phyloP scores from a whole-genome alignment of 2,113 vertebrate genomes.

The Amphilophus citrinellus region DNA sequence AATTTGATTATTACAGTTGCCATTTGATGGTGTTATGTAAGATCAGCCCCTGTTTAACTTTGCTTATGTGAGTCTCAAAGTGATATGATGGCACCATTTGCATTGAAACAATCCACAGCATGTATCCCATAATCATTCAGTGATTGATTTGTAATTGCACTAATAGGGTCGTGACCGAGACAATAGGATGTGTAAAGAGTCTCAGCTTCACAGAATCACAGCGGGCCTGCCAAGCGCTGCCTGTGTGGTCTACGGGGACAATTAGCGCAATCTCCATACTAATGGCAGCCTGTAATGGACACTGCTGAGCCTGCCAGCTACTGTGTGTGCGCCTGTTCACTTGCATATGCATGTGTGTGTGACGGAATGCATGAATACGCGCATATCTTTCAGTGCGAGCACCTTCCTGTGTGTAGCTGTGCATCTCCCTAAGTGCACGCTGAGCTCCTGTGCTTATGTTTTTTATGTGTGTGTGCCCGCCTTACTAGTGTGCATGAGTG shows the following conservation, averaged over 20 bases:
- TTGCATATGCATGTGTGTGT: conserved; percentile 50
- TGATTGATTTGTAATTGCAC: conserved; percentile 75
- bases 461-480: conserved; percentile 13
- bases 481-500: conserved; percentile 3
- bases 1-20: background rate
- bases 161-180: conserved; percentile 73
- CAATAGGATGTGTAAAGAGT: conserved; percentile 69
- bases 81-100: conserved; percentile 37
- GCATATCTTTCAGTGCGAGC: conserved; percentile 47
- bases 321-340: conserved; percentile 22
- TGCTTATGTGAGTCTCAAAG: background rate
- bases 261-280: conserved; percentile 83
- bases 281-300: conserved; percentile 78
- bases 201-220: conserved; percentile 46
- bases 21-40: background rate
- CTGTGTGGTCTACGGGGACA: conserved; percentile 82
- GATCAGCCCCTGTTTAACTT: background rate
- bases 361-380: conserved; percentile 63
- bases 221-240: conserved; percentile 65
- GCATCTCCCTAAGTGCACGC: conserved; percentile 17
- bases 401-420: conserved; percentile 50
- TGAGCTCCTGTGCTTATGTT: conserved; percentile 16
- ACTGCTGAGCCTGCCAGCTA: conserved; percentile 72
- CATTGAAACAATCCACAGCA: conserved; percentile 58
- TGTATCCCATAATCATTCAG: conserved; percentile 69